These are phyloP conservation scores for Camponotus vicinus DNA, from an alignment of 1,140 invertebrate species.

Conservation along the genomic window DNA sequence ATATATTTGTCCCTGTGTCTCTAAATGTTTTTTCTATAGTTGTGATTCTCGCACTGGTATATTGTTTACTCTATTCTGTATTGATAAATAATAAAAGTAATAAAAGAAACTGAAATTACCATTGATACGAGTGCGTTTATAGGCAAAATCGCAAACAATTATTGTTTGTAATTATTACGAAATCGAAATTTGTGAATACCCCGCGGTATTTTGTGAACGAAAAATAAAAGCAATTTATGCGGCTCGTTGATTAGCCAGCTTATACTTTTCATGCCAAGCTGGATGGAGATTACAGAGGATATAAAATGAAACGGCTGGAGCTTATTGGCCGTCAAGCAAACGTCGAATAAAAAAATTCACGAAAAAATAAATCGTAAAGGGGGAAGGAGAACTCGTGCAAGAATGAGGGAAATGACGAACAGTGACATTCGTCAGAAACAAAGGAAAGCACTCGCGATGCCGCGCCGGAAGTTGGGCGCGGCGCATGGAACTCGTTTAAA, in stretches of 20 bases:
- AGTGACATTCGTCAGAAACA: neutral
- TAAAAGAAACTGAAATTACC: neutral
- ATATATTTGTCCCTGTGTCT: neutral
- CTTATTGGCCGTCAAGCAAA: neutral
- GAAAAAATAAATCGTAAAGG: neutral
- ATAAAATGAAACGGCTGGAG: constrained; percentile 7
- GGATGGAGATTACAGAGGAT: neutral
- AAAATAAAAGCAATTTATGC: constrained; percentile 17
- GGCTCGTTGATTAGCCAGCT: neutral
- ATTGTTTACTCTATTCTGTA: neutral
- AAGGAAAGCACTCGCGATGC: constrained; percentile 50
- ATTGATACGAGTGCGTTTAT: neutral
- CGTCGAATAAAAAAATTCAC: neutral
- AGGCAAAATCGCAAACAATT: neutral
- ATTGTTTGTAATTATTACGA: neutral
- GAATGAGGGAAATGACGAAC: neutral
- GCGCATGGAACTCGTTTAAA: constrained; percentile 69
- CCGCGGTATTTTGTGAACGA: neutral
- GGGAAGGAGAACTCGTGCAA: neutral
- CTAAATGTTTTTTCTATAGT: neutral
- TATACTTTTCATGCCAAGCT: neutral
- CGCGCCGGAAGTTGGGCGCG: neutral
- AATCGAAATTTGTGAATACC: neutral
- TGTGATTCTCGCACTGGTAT: neutral
- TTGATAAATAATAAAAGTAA: neutral